Evolutionary conservation across 2,797 vertebrate species (phyloP), one percentile per base, ranked within the genome.

Genomic region (Tauraco hartlaubi): DNA sequence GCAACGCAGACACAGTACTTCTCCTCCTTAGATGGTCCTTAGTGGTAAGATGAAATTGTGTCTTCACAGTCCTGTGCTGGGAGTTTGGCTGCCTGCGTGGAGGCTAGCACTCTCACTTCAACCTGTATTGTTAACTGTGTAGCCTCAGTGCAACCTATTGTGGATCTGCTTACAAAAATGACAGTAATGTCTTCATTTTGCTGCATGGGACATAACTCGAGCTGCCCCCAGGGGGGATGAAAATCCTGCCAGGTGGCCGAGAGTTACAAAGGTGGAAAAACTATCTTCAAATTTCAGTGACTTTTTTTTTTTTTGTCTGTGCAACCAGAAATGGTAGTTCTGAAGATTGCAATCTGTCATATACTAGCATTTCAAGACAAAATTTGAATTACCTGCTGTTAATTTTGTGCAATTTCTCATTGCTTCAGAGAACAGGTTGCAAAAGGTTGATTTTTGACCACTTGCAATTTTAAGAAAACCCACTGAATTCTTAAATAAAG

Each of bases 191-290:
- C 49, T 83, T 90, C 0, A 0, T 73, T 88, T 31, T 72, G 35
- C 61, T 77, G 22, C 5, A 1, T 71, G 77, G 12, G 16, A 19
- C 29, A 3, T 46, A 75, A 41, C 54, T 69, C 0, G 0, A 82
- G 72, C 33, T 74, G 28, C n/a, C 48, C 46, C 35, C 22, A 25
- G 13, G 11, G 31, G 9, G 44, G 29, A 19, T 41, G 76, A 71
- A 64, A 85, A 49, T 66, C 29, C 29, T 89, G 54, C 25, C 20
- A 14, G 14, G 33, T 88, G 37, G 7, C 54, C 48, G 48, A n/a
- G 52, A 31, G 9, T 29, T 46, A 33, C 6, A 29, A 15, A 79
- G 33, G 9, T 73, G 18, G 46, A 85, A 85, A 85, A 66, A 18
- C 26, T 48, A 0, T 72, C 49, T 62, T 80, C 46, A 49, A 2